Conservation (phyloP, 1,140 invertebrate genomes). For the Drosophila navojoa region DNA sequence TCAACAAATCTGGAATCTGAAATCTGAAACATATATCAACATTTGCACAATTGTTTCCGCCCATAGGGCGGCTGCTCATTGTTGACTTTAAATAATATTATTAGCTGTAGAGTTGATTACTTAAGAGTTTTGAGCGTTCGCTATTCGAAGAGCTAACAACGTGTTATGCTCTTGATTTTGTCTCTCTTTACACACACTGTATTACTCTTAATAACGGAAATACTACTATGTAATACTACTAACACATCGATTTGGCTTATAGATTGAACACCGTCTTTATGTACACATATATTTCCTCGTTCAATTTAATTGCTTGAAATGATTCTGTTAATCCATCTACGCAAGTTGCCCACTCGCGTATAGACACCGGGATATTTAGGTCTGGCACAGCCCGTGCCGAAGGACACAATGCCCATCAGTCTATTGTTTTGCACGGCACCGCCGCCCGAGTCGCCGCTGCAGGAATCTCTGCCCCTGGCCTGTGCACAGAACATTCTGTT, state of each 20-base stretch:
- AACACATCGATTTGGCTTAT: too few relatives aligned
- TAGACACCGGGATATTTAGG: constrained; percentile 52
- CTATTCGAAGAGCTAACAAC: not conserved
- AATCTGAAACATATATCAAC: constrained; percentile 18
- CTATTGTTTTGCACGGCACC: constrained; percentile 3
- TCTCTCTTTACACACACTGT: too few relatives aligned
- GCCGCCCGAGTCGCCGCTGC: constrained; percentile 65
- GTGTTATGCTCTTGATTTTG: too few relatives aligned
- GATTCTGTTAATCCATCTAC: constrained; percentile 18
- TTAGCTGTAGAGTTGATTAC: not conserved
- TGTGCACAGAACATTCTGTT: constrained; percentile 55
- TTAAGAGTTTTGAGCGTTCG: not conserved
- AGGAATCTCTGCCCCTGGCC: constrained; percentile 33
- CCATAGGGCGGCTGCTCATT: not conserved
- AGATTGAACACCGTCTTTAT: not conserved
- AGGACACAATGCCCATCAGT: constrained; percentile 57
- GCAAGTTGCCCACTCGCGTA: constrained; percentile 17
- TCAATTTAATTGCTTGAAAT: constrained; percentile 48
- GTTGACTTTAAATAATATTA: constrained; percentile 13
- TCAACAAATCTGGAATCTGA: constrained; percentile 34
- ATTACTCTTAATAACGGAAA: too few relatives aligned
- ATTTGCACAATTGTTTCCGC: constrained; percentile 70
- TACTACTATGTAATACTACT: too few relatives aligned
- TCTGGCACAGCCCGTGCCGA: constrained; percentile 58
- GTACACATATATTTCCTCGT: too few relatives aligned